Evolutionary conservation across 92 coral and sea anemone species (phyloP), one percentile per base, ranked within the genome.

Genomic region (Actinernus sp.): DNA sequence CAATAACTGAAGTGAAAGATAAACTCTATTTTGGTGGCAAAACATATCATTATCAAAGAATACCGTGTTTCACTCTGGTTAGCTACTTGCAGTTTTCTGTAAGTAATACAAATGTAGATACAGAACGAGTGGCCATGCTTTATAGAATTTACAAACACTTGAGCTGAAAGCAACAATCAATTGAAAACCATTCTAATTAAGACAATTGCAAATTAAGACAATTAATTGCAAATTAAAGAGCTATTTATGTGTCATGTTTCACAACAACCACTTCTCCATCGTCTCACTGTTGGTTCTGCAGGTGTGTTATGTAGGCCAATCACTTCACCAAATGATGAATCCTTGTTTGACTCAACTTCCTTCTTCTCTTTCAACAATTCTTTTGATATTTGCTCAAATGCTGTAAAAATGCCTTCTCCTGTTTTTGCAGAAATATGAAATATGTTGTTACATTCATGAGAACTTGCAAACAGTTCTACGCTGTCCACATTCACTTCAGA

Each of bases 371-470:
- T 29, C 39, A 85, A 37, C 59, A 89, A 55, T 53, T 39, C 65
- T 59, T 79, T 55, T 1, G 96, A 68, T 36, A 87, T 49, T 30
- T 49, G 28, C 4, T 79, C 52, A 58, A 89, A 87, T 46, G 77
- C 78, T 61, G 87, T 75, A 3, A 73, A 71, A 53, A 93, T 55
- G 13, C 98, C 98, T 36, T 90, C 79, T 0, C 98, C 98, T 27
- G 97, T 90, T 74, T 93, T 93, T 20, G 98, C 98, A 2, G 98
- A 93, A 5, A 81, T 61, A 33, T 54, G 83, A 40, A 79, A 82
- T 50, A 64, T 71, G 20, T 57, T 61, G 28, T 50, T 16, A 49
- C 96, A 90, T 22, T 83, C 86, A 75, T 93, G 87, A 24, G 68
- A 67, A 53, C 31, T 79, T 8, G 83, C 68, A 73, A 95, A 95